Evolutionary conservation across 2,888 invertebrate species (phyloP).

Genomic region (Schizaphis graminum): DNA sequence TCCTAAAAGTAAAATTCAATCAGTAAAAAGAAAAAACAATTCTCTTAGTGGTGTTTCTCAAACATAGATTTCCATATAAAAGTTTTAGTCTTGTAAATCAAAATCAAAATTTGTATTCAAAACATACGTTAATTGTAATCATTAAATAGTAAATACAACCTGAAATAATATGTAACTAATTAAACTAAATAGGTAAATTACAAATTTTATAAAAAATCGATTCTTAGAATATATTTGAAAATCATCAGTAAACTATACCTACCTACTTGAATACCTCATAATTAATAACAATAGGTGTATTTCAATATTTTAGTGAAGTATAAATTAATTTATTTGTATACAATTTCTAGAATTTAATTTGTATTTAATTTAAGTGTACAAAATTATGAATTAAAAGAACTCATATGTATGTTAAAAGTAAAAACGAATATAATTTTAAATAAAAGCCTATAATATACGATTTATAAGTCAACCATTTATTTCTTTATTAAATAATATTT

Average conservation of each 20-base stretch:
- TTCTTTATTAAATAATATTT: neutral
- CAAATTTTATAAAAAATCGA: no score
- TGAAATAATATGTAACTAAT: neutral
- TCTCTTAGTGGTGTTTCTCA: neutral
- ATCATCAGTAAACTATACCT: neutral
- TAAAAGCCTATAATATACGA: neutral
- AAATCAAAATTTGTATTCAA: neutral
- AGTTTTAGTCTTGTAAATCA: neutral
- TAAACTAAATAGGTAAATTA: neutral
- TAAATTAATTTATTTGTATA: neutral
- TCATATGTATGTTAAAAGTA: neutral
- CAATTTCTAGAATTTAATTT: neutral
- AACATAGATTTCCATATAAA: neutral
- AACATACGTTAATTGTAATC: neutral
- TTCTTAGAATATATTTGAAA: neutral
- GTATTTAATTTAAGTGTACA: neutral
- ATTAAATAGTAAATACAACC: neutral
- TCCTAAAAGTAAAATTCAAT: conserved; percentile 23
- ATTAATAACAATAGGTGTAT: neutral
- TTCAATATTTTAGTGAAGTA: neutral
- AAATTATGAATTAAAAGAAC: neutral
- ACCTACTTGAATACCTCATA: neutral
- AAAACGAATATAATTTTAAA: neutral
- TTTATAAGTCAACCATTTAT: neutral
- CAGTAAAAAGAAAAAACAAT: neutral